Conservation (phyloP, 2,797 vertebrate genomes). For the Neosilurus hyrtlii region DNA sequence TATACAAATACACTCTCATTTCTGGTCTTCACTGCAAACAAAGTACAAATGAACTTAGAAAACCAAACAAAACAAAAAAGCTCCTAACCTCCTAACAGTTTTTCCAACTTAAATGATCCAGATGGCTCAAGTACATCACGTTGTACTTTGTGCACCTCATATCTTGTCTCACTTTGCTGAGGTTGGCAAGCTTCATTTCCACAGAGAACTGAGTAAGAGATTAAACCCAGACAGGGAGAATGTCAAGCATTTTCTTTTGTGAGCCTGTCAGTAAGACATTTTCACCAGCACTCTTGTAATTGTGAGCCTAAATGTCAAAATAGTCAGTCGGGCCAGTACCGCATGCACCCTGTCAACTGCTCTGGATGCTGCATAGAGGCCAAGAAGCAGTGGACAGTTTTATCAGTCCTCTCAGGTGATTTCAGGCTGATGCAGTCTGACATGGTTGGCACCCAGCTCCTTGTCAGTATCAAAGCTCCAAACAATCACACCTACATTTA, state of each 20-base stretch:
- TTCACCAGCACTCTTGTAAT: slow-evolving; percentile 37
- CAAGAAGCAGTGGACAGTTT: slow-evolving; percentile 21
- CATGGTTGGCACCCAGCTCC: slow-evolving; percentile 9
- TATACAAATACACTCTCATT: background rate
- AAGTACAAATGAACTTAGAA: background rate
- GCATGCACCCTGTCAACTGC: slow-evolving; percentile 39
- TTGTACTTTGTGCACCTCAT: background rate
- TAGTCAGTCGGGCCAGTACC: slow-evolving; percentile 15
- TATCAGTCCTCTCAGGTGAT: slow-evolving; percentile 33
- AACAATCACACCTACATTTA: background rate
- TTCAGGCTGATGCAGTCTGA: slow-evolving; percentile 10
- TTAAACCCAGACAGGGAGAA: slow-evolving; percentile 39
- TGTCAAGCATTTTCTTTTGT: slow-evolving; percentile 43
- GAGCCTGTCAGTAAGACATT: slow-evolving; percentile 42
- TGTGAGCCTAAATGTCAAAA: slow-evolving; percentile 55
- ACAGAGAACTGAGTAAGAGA: background rate
- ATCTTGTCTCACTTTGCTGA: slow-evolving; percentile 13
- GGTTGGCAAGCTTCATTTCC: slow-evolving; percentile 18
- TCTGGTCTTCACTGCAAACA: background rate
- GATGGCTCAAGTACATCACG: background rate
- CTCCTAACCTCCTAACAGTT: background rate
- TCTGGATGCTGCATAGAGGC: slow-evolving; percentile 21
- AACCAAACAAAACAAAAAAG: background rate
- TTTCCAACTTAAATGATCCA: background rate
- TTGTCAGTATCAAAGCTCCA: background rate